phyloP scores from a whole-genome alignment of 2,113 vertebrate genomes.

The Piprites chloris region DNA sequence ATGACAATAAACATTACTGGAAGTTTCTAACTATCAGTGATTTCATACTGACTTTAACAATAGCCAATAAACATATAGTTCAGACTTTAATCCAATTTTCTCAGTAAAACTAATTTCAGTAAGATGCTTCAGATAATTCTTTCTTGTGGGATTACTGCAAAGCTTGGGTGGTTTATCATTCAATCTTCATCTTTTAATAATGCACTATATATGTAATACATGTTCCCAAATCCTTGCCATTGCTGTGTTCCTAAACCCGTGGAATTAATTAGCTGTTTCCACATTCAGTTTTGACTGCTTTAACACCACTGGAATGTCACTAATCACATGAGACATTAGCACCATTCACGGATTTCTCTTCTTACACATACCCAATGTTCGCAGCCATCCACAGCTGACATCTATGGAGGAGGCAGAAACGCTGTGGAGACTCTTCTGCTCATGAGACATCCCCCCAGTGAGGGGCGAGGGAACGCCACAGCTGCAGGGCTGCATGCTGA shows the following conservation, averaged over 20 bases:
- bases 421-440: neutral
- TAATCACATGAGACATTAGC: constrained; percentile 4
- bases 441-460: rapidly evolving
- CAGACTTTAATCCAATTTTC: constrained; percentile 3
- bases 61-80: neutral
- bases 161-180: constrained; percentile 27
- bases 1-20: neutral
- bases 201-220: neutral
- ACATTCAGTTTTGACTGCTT: neutral
- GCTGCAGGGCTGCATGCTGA: constrained; percentile 23
- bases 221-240: neutral
- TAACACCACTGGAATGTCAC: neutral
- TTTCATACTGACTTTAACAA: constrained; percentile 34
- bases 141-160: neutral
- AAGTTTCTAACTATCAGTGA: constrained; percentile 11
- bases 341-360: neutral
- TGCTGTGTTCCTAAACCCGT: neutral
- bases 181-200: constrained; percentile 18
- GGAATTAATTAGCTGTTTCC: constrained; percentile 43
- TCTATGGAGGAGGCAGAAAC: neutral
- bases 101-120: neutral
- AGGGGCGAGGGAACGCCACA: neutral
- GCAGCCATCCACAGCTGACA: neutral
- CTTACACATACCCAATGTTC: neutral
- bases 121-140: neutral